These are phyloP conservation scores for Sandelia bainsii DNA, from an alignment of 2,797 vertebrate genomes.

Conservation along the genomic window DNA sequence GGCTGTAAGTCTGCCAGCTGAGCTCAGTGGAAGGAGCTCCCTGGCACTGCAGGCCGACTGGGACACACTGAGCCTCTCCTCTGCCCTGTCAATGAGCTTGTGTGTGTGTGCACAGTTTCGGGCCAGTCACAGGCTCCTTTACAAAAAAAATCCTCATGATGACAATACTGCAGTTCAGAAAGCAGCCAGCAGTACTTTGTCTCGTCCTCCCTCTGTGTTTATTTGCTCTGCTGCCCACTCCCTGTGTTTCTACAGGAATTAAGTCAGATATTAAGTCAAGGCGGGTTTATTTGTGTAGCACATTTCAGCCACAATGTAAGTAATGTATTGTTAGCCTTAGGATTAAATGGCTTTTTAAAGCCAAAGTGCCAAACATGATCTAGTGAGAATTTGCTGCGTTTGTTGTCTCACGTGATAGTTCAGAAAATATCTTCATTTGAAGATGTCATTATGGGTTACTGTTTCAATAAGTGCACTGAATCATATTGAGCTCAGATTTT, in stretches of 20 bases:
- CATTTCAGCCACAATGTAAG: too few relatives aligned
- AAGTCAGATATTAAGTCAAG: constrained; percentile 10
- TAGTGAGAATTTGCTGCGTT: background rate
- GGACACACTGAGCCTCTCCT: constrained; percentile 47
- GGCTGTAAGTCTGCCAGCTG: constrained; percentile 59
- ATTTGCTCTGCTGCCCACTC: background rate
- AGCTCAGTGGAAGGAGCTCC: constrained; percentile 65
- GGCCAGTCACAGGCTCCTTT: constrained; percentile 27
- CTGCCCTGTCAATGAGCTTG: constrained; percentile 58
- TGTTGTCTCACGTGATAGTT: background rate
- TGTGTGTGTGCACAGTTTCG: background rate
- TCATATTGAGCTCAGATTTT: too few relatives aligned
- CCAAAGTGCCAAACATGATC: background rate
- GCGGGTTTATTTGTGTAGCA: background rate
- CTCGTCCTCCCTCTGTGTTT: background rate
- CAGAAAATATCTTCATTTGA: background rate
- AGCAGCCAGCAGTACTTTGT: constrained; percentile 22
- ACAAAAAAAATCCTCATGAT: constrained; percentile 9
- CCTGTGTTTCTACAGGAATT: background rate
- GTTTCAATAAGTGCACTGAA: too few relatives aligned
- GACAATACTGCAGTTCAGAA: constrained; percentile 37
- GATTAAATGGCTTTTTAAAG: background rate
- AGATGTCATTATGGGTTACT: too few relatives aligned
- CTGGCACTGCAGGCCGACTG: constrained; percentile 65
- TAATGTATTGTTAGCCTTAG: background rate